Evolutionary conservation across 2,113 vertebrate genomes (phyloP).

Genomic region (Axis porcinus): DNA sequence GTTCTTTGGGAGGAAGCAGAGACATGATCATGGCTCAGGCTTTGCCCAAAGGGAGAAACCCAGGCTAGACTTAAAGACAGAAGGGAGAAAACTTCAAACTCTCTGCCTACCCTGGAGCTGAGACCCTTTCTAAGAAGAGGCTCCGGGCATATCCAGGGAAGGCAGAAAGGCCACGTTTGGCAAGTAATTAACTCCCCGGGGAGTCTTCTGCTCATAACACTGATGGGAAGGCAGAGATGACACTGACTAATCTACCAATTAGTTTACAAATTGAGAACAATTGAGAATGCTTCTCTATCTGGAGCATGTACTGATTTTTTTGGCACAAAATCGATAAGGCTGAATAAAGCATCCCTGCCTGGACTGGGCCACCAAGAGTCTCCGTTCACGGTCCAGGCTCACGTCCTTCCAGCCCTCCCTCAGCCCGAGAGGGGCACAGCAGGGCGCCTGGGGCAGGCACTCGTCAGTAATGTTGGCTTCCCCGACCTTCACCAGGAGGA

Average conservation of each 20-base stretch:
- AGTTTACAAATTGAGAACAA: slow-evolving; percentile 72
- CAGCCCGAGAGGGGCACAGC: not conserved
- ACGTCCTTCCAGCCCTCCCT: not conserved
- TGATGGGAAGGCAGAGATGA: slow-evolving; percentile 32
- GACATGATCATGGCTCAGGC: slow-evolving; percentile 6
- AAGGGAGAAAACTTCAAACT: not conserved
- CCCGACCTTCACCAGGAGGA: too few species aligned
- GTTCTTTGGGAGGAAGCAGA: slow-evolving; percentile 80
- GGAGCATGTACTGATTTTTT: slow-evolving; percentile 51
- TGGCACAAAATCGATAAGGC: slow-evolving; percentile 73
- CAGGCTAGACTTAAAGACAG: not conserved
- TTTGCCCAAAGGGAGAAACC: not conserved
- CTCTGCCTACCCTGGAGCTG: not conserved
- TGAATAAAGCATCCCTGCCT: slow-evolving; percentile 58
- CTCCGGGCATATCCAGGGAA: not conserved
- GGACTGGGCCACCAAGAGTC: not conserved
- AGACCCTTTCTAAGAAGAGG: not conserved
- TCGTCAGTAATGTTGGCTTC: not conserved
- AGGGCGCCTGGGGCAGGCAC: not conserved
- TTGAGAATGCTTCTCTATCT: slow-evolving; percentile 63
- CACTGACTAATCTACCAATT: slow-evolving; percentile 73
- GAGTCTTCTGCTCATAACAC: not conserved
- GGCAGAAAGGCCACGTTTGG: not conserved
- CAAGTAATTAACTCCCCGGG: slow-evolving; percentile 46
- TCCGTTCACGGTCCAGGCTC: not conserved